Conservation (phyloP, 2,888 invertebrate species). For the Cybosia mesomella region DNA sequence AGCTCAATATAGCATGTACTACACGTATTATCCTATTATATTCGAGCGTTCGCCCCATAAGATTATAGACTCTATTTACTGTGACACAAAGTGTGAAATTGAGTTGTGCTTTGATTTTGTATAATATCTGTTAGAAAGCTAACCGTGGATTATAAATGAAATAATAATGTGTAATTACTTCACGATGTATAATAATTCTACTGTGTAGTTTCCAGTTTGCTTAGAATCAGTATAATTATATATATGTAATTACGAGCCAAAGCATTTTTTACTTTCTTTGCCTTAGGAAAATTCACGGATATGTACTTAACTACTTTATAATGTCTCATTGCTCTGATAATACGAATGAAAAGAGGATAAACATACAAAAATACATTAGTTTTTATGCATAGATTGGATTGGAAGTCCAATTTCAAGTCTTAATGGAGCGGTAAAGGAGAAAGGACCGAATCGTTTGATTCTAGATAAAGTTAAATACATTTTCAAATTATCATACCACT, state of each 20-base stretch:
- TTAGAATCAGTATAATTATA: not conserved
- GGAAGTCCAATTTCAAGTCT: no score
- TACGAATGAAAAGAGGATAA: no score
- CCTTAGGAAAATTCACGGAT: no score
- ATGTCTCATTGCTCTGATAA: no score
- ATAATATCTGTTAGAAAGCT: not conserved
- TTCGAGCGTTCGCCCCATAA: not conserved
- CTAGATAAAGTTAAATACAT: no score
- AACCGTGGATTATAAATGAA: not conserved
- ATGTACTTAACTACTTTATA: no score
- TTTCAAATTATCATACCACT: no score
- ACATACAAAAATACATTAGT: no score
- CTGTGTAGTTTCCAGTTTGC: not conserved
- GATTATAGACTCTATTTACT: not conserved
- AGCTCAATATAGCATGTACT: not conserved
- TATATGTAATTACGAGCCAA: not conserved
- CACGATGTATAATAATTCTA: not conserved
- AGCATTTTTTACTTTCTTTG: not conserved
- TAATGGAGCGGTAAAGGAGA: no score
- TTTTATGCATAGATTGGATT: no score
- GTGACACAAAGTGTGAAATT: not conserved
- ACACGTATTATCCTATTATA: not conserved
- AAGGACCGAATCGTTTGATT: no score
- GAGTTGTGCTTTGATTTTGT: not conserved
- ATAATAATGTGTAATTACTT: constrained; percentile 6